Evolutionary conservation across 92 coral and sea anemone species (phyloP), one percentile per base, ranked within the genome.

Genomic region (Galaxea fascicularis): DNA sequence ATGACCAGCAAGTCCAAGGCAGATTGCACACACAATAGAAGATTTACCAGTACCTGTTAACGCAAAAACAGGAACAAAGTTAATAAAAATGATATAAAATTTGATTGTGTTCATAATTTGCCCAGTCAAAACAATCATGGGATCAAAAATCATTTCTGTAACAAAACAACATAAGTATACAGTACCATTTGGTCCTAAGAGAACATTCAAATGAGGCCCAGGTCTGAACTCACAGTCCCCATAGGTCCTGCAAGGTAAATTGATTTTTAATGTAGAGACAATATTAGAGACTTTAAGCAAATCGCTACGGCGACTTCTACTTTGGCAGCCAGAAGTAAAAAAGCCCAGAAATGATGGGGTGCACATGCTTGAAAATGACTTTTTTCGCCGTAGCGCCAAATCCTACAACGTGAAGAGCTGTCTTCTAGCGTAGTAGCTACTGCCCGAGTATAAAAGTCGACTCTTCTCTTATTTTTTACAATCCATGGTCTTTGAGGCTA

Each of bases 121-220:
- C n/a, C n/a, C n/a, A n/a, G n/a, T 25, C 7, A 22, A 60, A 21
- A 21, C 17, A 20, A 59, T 28, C 65, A 24, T 35, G 41, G 41
- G 41, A 2, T 2, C 41, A 35, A 35, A 3, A 49, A 49, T 11
- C 56, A 49, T 49, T 49, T 49, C 56, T 49, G 56, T 49, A 3
- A 65, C 5, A 29, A 24, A 60, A 30, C 10, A 35, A 71, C 21
- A 60, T 16, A 71, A 30, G 59, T 56, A 92, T 53, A n/a, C n/a
- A n/a, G n/a, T n/a, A 79, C 99, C 99, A 92, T 97, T 97, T 68
- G 99, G 99, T 21, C 95, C 99, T 21, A 92, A 86, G 28, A 97
- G 87, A 59, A 97, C 95, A 85, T 97, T 97, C 27, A 97, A 86
- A 74, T 91, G 94, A 30, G 98, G 97, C 12, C 99, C 99, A n/a